Evolutionary conservation across 2,888 invertebrate genomes (phyloP), one percentile per base, ranked within the genome.

Genomic region (Suillia variegata): DNA sequence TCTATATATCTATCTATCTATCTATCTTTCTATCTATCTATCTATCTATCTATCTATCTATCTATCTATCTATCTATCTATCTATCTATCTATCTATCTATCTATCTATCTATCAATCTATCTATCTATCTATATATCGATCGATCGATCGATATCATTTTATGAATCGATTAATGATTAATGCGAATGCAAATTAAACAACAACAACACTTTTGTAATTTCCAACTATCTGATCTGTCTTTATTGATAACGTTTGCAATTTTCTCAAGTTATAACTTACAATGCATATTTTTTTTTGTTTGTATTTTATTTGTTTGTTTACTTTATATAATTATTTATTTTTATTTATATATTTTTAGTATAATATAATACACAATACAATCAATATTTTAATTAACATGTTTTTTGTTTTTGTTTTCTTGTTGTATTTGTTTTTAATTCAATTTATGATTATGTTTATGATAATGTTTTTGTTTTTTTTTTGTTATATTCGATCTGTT

Each of bases 201-300:
- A n/a, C n/a, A n/a, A n/a, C n/a, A n/a, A n/a, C n/a, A n/a, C n/a
- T 20, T 45, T 58, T 63, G 67, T 70, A 75, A 75, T 70, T 73
- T 69, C 75, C 76, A 74, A 74, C 74, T 74, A 76, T 45, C 18
- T n/a, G n/a, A n/a, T n/a, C n/a, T n/a, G 6, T 75, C 68, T 74
- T 74, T 74, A 74, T 74, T 74, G 70, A 74, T 74, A 74, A 74
- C 74, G 74, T 70, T 76, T 72, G 62, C 49, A 54, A 31, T 55
- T 50, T 59, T n/a, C n/a, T n/a, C n/a, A n/a, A 54, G 57, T 66
- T 69, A 70, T 70, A 76, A 62, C 54, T 62, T 62, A 62, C 62
- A 62, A 52, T 50, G 74, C 4, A 45, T 24, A 50, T 59, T 59
- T 15, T n/a, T n/a, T n/a, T n/a, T 31, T 66, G 61, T 67, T 62